These are phyloP conservation scores for Tylochromis polylepis DNA, from an alignment of 2,113 vertebrate genomes.

Conservation along the genomic window DNA sequence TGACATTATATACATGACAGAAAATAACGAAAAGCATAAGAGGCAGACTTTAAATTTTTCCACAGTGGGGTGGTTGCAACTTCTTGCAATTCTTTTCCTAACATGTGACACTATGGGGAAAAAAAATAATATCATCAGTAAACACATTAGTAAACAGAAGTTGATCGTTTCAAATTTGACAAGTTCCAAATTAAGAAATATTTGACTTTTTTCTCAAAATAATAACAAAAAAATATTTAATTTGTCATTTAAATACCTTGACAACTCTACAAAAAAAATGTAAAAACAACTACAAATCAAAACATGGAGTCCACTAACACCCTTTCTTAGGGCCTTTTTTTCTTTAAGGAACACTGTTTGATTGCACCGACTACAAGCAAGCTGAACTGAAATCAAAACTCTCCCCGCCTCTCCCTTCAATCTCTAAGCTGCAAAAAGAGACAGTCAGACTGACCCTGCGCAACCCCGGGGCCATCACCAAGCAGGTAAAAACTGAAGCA, in stretches of 20 bases:
- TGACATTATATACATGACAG: not conserved
- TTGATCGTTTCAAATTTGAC: not conserved
- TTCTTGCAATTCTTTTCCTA: not conserved
- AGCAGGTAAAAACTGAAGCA: slow-evolving; percentile 58
- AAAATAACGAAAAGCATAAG: not conserved
- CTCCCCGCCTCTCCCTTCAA: not conserved
- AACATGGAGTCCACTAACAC: not conserved
- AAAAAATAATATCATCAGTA: not conserved
- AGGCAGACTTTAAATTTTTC: not conserved
- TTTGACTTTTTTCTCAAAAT: not conserved
- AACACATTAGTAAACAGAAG: not conserved
- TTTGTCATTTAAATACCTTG: not conserved
- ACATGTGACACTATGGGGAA: not conserved
- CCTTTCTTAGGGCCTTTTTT: not conserved
- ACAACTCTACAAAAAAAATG: not conserved
- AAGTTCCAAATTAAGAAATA: not conserved
- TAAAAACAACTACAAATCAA: not conserved
- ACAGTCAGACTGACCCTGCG: slow-evolving; percentile 5
- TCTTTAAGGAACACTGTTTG: not conserved
- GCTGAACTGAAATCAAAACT: slow-evolving; percentile 5
- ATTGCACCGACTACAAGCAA: not conserved
- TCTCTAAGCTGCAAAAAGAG: slow-evolving; percentile 3
- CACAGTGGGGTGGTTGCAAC: not conserved
- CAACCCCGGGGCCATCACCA: not conserved
- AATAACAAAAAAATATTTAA: not conserved